phyloP scores from a whole-genome alignment of 2,888 invertebrate species.

The Polyploca ridens region DNA sequence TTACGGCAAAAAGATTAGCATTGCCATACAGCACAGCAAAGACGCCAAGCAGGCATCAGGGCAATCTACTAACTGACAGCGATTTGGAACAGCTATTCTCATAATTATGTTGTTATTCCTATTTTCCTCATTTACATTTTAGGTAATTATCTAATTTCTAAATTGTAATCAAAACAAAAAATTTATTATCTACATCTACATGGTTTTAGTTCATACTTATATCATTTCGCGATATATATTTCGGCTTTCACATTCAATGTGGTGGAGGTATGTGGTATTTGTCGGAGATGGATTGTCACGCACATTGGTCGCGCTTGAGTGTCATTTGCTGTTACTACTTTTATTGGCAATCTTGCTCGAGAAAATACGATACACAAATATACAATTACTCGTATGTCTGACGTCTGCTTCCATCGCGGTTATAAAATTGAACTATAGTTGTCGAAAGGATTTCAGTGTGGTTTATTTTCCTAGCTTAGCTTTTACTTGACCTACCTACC shows the following conservation, averaged over 20 bases:
- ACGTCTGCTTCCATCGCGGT: neutral
- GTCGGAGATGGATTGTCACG: constrained; percentile 1
- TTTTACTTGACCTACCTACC: no score
- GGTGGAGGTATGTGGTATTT: neutral
- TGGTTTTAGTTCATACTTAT: neutral
- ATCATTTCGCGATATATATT: constrained; percentile 2
- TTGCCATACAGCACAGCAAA: no score
- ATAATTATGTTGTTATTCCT: no score
- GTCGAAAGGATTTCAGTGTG: no score
- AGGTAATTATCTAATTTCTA: no score
- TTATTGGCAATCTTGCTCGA: constrained; percentile 6
- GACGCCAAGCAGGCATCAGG: no score
- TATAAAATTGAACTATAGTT: neutral
- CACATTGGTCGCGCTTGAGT: neutral
- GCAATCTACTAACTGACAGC: no score
- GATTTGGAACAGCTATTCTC: no score
- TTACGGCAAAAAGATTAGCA: no score
- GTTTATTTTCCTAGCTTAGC: neutral
- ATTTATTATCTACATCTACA: no score
- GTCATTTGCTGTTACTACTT: neutral
- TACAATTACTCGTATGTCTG: neutral
- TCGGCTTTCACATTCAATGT: constrained; percentile 1
- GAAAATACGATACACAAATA: neutral
- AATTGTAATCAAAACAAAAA: no score
- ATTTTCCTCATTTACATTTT: no score